Evolutionary conservation across 2,888 invertebrate genomes (phyloP).

Genomic region (Xestia rhomboidea): DNA sequence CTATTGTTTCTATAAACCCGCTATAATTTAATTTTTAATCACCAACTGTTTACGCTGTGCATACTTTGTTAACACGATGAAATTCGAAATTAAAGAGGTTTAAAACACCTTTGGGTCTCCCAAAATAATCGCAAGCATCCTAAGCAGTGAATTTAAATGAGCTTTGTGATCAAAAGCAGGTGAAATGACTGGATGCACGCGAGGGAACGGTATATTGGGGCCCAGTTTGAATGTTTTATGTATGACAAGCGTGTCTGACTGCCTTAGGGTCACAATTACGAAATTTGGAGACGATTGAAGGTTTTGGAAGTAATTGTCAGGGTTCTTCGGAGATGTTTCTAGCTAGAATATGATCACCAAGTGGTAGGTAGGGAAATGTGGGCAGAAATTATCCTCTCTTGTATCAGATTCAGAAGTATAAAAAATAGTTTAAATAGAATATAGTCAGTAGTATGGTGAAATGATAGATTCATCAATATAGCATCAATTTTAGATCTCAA

Average conservation of each 20-base stretch:
- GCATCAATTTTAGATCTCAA: background rate
- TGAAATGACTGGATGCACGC: slow-evolving; percentile 64
- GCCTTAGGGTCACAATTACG: slow-evolving; percentile 41
- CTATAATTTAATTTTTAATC: background rate
- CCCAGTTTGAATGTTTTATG: slow-evolving; percentile 52
- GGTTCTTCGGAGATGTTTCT: background rate
- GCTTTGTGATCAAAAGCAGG: slow-evolving; percentile 54
- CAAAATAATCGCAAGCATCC: slow-evolving; percentile 50
- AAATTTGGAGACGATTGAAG: slow-evolving; percentile 23
- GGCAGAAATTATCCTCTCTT: background rate
- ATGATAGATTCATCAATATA: background rate
- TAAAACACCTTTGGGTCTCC: slow-evolving; percentile 12
- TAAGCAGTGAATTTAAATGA: slow-evolving; percentile 60
- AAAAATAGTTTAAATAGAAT: background rate
- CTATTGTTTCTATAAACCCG: too few relatives aligned
- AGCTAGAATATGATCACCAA: background rate
- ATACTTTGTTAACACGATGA: background rate
- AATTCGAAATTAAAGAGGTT: slow-evolving; percentile 11
- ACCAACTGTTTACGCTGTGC: background rate
- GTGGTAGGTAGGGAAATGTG: too few relatives aligned
- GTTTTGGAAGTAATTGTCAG: background rate
- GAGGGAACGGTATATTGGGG: slow-evolving; percentile 49
- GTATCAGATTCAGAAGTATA: background rate
- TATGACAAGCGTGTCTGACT: slow-evolving; percentile 34
- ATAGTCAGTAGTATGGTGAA: background rate